Evolutionary conservation across 2,113 vertebrate species (phyloP).

Genomic region (Zeus faber): DNA sequence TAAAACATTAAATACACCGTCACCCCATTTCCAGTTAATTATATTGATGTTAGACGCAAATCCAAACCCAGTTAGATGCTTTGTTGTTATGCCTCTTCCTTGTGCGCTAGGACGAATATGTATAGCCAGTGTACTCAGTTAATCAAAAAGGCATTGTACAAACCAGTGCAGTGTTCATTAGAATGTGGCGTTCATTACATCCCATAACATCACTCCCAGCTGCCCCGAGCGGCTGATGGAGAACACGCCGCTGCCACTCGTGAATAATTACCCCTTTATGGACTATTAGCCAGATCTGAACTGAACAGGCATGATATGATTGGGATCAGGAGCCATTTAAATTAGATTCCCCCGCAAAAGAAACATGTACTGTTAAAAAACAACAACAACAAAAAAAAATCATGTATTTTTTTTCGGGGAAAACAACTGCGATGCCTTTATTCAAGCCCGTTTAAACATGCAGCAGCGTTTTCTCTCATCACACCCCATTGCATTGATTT

Average conservation of each 20-base stretch:
- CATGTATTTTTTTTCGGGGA: conserved; percentile 28
- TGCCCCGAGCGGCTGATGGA: conserved; percentile 8
- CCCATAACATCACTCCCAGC: conserved; percentile 18
- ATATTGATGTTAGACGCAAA: neutral
- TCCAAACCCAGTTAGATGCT: too few species aligned
- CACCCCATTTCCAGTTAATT: conserved; percentile 5
- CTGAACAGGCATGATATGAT: conserved; percentile 37
- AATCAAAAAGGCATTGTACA: neutral
- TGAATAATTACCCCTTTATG: conserved; percentile 42
- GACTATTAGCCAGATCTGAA: conserved; percentile 43
- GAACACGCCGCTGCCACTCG: conserved; percentile 12
- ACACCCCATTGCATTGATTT: conserved; percentile 50
- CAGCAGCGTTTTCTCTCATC: conserved; percentile 54
- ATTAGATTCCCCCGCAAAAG: conserved; percentile 42
- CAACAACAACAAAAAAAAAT: too few species aligned
- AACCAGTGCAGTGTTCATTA: conserved; percentile 23
- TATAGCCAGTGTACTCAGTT: neutral
- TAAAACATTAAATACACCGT: neutral
- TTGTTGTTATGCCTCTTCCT: neutral
- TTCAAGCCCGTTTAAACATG: conserved; percentile 37
- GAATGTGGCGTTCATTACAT: conserved; percentile 28
- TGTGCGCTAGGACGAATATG: neutral
- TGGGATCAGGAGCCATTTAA: conserved; percentile 42
- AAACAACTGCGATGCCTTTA: conserved; percentile 41
- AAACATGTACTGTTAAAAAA: conserved; percentile 24